Evolutionary conservation across 2,113 vertebrate species (phyloP).

Genomic region (Pseudopipra pipra): DNA sequence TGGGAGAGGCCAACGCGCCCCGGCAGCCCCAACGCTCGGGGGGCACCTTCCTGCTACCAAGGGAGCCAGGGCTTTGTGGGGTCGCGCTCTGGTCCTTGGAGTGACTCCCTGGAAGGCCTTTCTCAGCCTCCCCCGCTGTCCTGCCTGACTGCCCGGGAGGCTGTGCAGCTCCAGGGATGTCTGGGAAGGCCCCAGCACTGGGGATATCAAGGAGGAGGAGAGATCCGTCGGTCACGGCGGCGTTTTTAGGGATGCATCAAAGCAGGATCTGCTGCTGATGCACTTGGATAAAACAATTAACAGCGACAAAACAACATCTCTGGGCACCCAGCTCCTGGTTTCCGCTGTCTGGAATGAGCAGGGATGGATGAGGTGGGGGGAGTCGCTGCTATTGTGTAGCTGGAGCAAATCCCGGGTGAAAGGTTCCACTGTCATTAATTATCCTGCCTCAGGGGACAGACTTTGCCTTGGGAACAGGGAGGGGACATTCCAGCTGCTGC

Average conservation of each 20-base stretch:
- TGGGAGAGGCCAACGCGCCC: not conserved
- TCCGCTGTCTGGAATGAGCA: not conserved
- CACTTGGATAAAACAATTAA: not conserved
- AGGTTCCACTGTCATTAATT: not conserved
- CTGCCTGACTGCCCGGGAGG: not conserved
- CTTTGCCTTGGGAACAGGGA: too few relatives aligned
- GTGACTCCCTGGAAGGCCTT: not conserved
- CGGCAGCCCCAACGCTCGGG: not conserved
- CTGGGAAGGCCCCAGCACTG: not conserved
- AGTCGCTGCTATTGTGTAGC: rapidly evolving
- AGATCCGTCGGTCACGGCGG: rapidly evolving
- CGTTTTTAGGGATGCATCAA: not conserved
- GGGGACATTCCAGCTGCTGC: not conserved
- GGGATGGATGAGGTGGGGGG: not conserved
- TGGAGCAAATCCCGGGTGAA: not conserved
- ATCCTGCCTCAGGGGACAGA: rapidly evolving
- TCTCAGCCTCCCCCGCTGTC: not conserved
- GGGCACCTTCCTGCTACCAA: not conserved
- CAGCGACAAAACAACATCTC: rapidly evolving
- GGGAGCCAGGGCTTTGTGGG: not conserved
- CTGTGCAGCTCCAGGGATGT: not conserved
- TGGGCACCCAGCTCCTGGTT: not conserved
- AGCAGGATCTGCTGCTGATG: not conserved
- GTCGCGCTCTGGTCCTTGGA: not conserved
- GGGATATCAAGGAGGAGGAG: not conserved